A percentile compares a stretch with the other conserved stretches of the same genome.
These are phyloP conservation scores for Megaustenia siamemsis DNA, from an alignment of 2,888 invertebrate genomes.

Conservation along the genomic window DNA sequence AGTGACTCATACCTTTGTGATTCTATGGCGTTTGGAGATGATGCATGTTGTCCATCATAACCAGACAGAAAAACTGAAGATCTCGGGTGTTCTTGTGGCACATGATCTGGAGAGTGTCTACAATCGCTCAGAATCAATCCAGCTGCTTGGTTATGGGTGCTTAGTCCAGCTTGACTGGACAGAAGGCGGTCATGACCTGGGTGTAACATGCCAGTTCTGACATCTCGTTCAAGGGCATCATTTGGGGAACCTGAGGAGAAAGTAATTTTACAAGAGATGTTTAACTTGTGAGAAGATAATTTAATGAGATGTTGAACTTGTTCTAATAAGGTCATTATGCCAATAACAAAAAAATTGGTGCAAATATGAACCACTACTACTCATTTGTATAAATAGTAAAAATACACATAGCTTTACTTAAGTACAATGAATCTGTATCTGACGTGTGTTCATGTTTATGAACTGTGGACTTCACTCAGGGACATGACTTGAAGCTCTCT, in stretches of 20 bases:
- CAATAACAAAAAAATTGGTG: too few relatives aligned
- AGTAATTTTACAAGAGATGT: background rate
- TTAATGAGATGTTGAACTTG: too few relatives aligned
- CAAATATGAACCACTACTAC: too few relatives aligned
- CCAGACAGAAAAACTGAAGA: conserved; percentile 1
- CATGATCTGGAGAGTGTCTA: background rate
- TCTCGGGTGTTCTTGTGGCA: background rate
- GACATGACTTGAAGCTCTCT: too few relatives aligned
- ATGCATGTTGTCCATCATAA: background rate
- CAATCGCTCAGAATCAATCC: conserved; percentile 5
- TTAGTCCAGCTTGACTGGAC: conserved; percentile 5
- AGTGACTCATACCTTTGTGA: conserved; percentile 32
- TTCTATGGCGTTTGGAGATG: conserved; percentile 11
- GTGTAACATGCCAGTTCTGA: background rate
- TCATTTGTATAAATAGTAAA: too few relatives aligned
- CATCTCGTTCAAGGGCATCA: conserved; percentile 31
- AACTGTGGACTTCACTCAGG: too few relatives aligned
- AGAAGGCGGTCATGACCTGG: conserved; percentile 15
- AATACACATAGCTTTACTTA: too few relatives aligned
- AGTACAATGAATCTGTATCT: too few relatives aligned
- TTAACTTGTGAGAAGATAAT: too few relatives aligned
- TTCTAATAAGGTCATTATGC: too few relatives aligned
- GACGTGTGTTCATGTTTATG: too few relatives aligned
- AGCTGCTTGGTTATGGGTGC: background rate
- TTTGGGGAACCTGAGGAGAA: conserved; percentile 20